These are phyloP conservation scores for Catagonus wagneri DNA, from an alignment of 2,113 vertebrate genomes.

Conservation along the genomic window DNA sequence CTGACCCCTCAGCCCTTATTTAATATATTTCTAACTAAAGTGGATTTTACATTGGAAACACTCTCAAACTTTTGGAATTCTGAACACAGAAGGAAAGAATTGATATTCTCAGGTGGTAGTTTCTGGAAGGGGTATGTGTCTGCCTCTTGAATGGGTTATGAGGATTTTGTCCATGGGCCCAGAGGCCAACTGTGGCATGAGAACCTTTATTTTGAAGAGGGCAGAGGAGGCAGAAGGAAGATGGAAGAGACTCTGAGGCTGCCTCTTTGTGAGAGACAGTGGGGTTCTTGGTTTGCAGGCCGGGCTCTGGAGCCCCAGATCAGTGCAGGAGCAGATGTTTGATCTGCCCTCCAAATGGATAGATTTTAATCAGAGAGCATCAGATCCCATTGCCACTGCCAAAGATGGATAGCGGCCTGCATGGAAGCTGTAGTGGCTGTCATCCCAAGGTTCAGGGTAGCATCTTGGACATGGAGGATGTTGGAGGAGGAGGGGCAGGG, in stretches of 20 bases:
- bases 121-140: background rate
- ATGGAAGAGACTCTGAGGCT: background rate
- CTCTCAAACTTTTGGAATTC: background rate
- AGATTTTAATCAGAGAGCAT: background rate
- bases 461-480: background rate
- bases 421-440: background rate
- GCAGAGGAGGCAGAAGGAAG: background rate
- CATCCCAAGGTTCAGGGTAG: background rate
- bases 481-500: background rate
- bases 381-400: background rate
- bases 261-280: background rate
- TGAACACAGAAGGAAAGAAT: background rate
- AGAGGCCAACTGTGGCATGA: background rate
- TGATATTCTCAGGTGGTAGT: background rate
- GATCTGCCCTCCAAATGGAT: accelerated
- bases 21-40: background rate
- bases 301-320: background rate
- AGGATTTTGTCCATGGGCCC: background rate
- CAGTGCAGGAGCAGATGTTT: background rate
- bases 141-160: background rate
- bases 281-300: background rate
- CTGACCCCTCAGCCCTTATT: background rate
- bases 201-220: background rate
- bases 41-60: background rate
- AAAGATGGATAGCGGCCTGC: background rate